Evolutionary conservation across 2,113 vertebrate genomes (phyloP).

Genomic region (Peromyscus polionotus): DNA sequence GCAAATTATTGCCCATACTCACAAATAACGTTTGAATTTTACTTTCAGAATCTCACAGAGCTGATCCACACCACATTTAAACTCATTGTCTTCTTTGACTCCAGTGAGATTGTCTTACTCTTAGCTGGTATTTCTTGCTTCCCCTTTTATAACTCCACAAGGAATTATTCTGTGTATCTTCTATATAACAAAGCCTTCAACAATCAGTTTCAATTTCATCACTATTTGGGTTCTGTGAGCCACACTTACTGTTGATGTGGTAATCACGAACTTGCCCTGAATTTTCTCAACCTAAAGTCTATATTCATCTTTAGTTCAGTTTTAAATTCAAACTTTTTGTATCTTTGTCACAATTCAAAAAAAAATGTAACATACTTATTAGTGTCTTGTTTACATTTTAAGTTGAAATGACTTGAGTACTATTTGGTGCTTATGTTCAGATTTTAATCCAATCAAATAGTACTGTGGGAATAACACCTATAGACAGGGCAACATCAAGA

Average conservation of each 20-base stretch:
- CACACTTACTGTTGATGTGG: conserved; percentile 53
- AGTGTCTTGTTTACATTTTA: conserved; percentile 67
- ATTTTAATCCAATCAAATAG: background rate
- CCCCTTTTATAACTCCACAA: conserved; percentile 32
- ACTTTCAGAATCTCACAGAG: conserved; percentile 3
- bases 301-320: conserved; percentile 61
- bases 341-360: conserved; percentile 67
- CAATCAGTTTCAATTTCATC: conserved; percentile 60
- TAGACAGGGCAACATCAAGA: background rate
- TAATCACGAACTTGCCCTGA: conserved; percentile 10
- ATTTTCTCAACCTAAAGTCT: conserved; percentile 1
- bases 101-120: background rate
- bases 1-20: conserved; percentile 37
- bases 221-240: conserved; percentile 53
- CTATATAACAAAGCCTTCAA: background rate
- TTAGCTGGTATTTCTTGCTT: background rate
- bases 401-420: conserved; percentile 48
- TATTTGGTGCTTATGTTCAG: conserved; percentile 25
- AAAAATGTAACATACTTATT: conserved; percentile 49
- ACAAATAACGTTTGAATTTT: conserved; percentile 33
- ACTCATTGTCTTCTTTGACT: background rate
- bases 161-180: background rate
- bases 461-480: background rate
- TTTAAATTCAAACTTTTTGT: conserved; percentile 70
- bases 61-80: background rate